Base-by-base conservation (phyloP, 2,888 invertebrate genomes). In the Harpalus rubripes region DNA sequence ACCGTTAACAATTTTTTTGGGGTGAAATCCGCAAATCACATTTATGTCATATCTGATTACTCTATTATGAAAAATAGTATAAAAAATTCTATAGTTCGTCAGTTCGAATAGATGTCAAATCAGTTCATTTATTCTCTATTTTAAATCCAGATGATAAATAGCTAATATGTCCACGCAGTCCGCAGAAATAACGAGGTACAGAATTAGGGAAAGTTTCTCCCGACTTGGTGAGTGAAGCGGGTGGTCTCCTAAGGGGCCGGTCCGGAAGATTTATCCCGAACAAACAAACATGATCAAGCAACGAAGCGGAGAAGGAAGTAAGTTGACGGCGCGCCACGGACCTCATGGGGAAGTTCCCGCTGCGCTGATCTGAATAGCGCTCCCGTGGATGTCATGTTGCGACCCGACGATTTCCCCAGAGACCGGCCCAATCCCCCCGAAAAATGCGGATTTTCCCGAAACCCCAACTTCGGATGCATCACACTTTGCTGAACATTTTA, bases 271-370 rank as follows among this genome's bases (percentile, higher is more conserved):
- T 88, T 87, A 87, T 87, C 87, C 87, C 86, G 84, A 87, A 87
- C 88, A 88, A 87, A 87, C 88, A 88, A 87, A 88, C 87, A 88
- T 88, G 87, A 88, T 88, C 88, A 88, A 87, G 87, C 86, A 85
- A 83, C 83, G 86, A 86, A 80, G 84, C 61, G 56, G 79, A 65
- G 80, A 84, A 84, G 79, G 84, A 84, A 84, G 79, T 84, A 79
- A 79, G 65, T 84, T 84, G 84, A 78, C 84, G 84, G 56, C 61
- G 74, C 22, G 74, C 59, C 22, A 39, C 26, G 58, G 78, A 84
- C 72, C 85, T 84, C 84, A 52, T 84, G 84, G 84, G 84, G 79
- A 16, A 44, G 16, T 22, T 68, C 84, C 44, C 44, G 56, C 52
- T 26, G 22, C 52, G 22, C 84, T 80, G 85, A 85, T 85, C 85